Conservation (phyloP, 2,888 invertebrate genomes). For the Nipponacmea schrenckii region DNA sequence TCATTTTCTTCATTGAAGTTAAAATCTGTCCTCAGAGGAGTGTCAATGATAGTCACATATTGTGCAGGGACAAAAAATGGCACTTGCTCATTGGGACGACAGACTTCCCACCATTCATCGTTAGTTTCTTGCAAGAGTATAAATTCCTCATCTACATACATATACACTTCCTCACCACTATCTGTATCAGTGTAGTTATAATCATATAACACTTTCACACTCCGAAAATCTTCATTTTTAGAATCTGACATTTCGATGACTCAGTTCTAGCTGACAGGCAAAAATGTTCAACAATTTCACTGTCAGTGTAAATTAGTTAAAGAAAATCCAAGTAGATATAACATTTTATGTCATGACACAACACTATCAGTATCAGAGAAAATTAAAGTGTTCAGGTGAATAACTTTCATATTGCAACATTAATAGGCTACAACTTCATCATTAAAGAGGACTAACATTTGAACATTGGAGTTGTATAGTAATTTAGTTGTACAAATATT, state of each 20-base stretch:
- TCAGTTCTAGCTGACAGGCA: no score
- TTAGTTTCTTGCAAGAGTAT: conserved; percentile 35
- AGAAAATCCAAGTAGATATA: no score
- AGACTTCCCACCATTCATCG: conserved; percentile 53
- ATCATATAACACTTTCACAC: conserved; percentile 48
- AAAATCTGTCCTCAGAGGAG: conserved; percentile 23
- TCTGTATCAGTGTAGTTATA: conserved; percentile 44
- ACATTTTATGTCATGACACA: no score
- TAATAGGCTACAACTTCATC: no score
- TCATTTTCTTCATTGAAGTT: conserved; percentile 12
- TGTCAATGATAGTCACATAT: conserved; percentile 47
- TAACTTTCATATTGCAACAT: no score
- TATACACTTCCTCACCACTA: conserved; percentile 39
- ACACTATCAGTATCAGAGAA: no score
- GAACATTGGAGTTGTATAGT: no score
- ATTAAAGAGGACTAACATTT: no score
- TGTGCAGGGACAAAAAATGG: conserved; percentile 57
- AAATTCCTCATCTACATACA: conserved; percentile 46
- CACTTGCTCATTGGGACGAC: conserved; percentile 36
- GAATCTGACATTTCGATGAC: conserved; percentile 7
- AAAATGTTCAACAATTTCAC: no score
- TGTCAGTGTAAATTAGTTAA: no score
- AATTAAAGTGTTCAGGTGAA: no score
- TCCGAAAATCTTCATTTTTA: conserved; percentile 20
- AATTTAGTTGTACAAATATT: no score